Evolutionary conservation across 2,113 vertebrate genomes (phyloP).

Genomic region (Varanus salvator): DNA sequence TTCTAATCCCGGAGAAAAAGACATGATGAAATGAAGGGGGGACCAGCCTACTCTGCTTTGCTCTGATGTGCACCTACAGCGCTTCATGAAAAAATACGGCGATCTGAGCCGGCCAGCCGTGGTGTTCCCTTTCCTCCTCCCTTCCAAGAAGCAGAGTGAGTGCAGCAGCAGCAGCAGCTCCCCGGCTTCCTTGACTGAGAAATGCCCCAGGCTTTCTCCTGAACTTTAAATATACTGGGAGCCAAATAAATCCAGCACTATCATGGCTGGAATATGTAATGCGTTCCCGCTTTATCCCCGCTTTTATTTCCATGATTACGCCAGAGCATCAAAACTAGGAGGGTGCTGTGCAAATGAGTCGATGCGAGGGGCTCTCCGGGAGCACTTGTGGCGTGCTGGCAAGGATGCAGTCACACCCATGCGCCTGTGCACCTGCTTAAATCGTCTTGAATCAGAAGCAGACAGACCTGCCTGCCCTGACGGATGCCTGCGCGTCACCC

Average conservation of each 20-base stretch:
- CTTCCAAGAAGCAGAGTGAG: constrained; percentile 23
- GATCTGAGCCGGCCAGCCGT: constrained; percentile 7
- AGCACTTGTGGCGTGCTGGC: too few relatives aligned
- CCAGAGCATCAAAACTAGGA: constrained; percentile 18
- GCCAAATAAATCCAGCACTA: constrained; percentile 60
- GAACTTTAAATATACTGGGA: constrained; percentile 61
- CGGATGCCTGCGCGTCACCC: background rate
- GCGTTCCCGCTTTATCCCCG: constrained; percentile 37
- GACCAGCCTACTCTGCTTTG: background rate
- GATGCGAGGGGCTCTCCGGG: background rate
- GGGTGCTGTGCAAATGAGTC: constrained; percentile 14
- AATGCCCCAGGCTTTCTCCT: constrained; percentile 56
- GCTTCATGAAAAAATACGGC: constrained; percentile 29
- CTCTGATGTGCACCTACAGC: background rate
- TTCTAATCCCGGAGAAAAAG: too few relatives aligned
- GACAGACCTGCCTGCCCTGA: background rate
- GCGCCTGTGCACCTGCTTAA: background rate
- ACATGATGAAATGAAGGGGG: too few relatives aligned
- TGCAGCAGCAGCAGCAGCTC: constrained; percentile 25
- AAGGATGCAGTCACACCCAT: too few relatives aligned
- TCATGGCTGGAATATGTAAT: constrained; percentile 31
- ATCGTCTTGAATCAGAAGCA: background rate
- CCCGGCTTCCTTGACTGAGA: constrained; percentile 52
- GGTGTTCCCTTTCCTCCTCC: constrained; percentile 27
- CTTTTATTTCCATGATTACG: constrained; percentile 37